Evolutionary conservation across 2,888 invertebrate species (phyloP), one percentile per base, ranked within the genome.

Genomic region (Ceriagrion tenellum): DNA sequence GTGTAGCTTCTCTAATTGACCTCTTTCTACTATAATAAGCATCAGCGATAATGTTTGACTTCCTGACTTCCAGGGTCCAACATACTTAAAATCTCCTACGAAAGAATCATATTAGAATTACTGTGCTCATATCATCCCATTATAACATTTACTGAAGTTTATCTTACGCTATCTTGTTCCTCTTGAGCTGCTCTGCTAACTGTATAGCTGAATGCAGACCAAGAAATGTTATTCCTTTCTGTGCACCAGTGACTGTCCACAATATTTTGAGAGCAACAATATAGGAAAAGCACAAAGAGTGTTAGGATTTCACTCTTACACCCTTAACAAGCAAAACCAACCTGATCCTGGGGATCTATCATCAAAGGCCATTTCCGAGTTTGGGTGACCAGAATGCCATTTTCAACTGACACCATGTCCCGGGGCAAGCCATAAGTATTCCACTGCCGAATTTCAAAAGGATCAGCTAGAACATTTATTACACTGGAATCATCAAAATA

Each of bases 331-430:
- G 16, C 81, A 30, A 12, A 16, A 93, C 40, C 47, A 74, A 98
- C 98, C 97, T 99, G 99, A 96, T 99, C 99, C 96, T 99, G 99
- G 0, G 99, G 99, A 97, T 99, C 99, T 95, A 99, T 99, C 98
- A 99, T 99, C 35, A 99, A 97, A 0, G 99, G 99, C 99, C 99
- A 99, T 26, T 98, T 97, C 16, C 98, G 98, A 6, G 98, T 98
- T 96, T 97, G 98, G 30, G 98, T 99, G 90, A 99, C 99, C 96
- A 99, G 98, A 95, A 99, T 98, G 18, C 99, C 99, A 97, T 99
- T 99, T 97, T 99, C 99, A 4, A 99, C 98, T 20, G 99, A 99
- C 95, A 99, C 98, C 63, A 97, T 97, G 97, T 99, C 99, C 95
- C 98, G 98, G 0, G 99, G 99, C 95, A 99, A 97, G 0, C 99